A percentile compares a stretch with the other conserved stretches of the same genome.
phyloP scores from a whole-genome alignment of 2,797 vertebrate species.

The Meriones psammophilus region DNA sequence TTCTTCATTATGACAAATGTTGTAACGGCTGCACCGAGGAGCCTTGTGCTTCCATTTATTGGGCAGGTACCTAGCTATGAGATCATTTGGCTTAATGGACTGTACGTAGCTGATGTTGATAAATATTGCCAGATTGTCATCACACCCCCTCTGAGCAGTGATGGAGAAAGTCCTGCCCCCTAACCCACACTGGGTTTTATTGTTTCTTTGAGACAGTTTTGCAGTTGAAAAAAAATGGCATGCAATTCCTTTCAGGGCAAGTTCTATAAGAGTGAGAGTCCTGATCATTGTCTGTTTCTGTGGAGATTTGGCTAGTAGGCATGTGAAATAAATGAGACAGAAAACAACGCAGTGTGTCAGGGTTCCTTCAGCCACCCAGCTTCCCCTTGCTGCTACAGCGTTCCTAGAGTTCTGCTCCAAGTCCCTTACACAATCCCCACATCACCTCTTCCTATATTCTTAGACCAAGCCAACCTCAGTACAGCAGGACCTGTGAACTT shows the following conservation, averaged over 20 bases:
- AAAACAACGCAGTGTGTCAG: neutral
- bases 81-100: neutral
- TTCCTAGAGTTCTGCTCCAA: neutral
- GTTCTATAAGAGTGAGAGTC: neutral
- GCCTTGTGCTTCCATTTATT: neutral
- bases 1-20: neutral
- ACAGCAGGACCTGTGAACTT: neutral
- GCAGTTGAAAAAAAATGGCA: neutral
- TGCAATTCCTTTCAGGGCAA: neutral
- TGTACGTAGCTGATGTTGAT: neutral
- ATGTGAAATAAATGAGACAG: slow-evolving; percentile 15
- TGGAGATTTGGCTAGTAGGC: neutral
- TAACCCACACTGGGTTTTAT: neutral
- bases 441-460: neutral
- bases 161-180: accelerated
- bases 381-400: neutral
- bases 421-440: neutral
- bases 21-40: neutral
- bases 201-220: neutral
- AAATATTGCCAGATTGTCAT: neutral
- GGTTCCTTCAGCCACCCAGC: neutral
- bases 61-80: neutral
- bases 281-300: neutral
- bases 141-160: too few species aligned
- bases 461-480: neutral